Evolutionary conservation across 2,797 vertebrate genomes (phyloP).

Genomic region (Oreortyx pictus): DNA sequence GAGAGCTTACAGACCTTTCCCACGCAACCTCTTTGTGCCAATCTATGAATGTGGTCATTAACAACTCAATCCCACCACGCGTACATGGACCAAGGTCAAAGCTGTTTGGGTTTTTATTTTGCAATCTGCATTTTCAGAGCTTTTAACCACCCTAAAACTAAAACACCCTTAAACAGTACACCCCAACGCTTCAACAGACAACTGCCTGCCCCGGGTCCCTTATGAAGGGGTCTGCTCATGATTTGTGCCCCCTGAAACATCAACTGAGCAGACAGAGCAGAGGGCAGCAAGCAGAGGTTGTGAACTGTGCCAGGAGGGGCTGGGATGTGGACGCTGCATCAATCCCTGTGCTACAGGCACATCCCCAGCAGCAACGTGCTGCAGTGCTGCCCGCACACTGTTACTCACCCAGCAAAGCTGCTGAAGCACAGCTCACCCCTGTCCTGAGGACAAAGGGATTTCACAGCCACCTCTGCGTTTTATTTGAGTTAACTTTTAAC

Average conservation of each 20-base stretch:
- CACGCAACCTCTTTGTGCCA: neutral
- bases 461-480: neutral
- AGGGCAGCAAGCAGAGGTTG: neutral
- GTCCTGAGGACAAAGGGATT: neutral
- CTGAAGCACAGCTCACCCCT: neutral
- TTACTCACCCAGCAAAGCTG: neutral
- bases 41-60: accelerated
- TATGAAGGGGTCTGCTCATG: neutral
- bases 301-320: neutral
- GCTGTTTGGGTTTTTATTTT: neutral
- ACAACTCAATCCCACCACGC: neutral
- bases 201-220: neutral
- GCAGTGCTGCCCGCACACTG: neutral
- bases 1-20: neutral
- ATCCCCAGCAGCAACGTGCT: neutral
- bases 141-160: neutral
- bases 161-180: neutral
- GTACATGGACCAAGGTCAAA: neutral
- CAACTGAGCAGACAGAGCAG: neutral
- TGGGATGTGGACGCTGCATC: accelerated
- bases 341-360: neutral
- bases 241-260: neutral
- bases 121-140: neutral
- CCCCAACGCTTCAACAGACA: neutral
- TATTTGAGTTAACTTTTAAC: neutral